Base-by-base conservation (phyloP, 2,113 vertebrate genomes). In the Gorsachius goisagi region DNA sequence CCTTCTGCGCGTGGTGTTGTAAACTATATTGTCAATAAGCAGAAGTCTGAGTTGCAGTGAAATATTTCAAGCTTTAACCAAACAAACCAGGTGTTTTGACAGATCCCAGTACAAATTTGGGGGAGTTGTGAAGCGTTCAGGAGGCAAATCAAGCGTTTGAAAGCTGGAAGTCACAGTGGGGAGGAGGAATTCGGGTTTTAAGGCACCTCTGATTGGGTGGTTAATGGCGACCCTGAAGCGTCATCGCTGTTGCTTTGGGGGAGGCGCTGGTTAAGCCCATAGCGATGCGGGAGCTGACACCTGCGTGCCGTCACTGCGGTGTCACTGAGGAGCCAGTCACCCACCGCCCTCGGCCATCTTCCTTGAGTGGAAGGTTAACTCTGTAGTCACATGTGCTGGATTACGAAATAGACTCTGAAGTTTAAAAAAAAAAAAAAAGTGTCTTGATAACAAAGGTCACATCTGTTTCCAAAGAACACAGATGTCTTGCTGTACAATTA, bases 281-380 rank as follows among this genome's bases (percentile, higher is more conserved):
- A 50, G n/a, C 1, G 6, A 9, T 12, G 18, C 8, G 37, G 28
- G 9, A 56, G 12, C 24, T 27, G 27, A 10, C 21, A 22, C 7
- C 15, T 52, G 26, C 5, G 1, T 2, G 10, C 22, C 64, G 44
- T 15, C 20, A 3, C 3, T 72, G 47, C 21, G 18, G 20, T 5
- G 21, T 39, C 13, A 28, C 47, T 21, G 26, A 21, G 24, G 23
- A 74, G 37, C 33, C 3, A 0, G 33, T 33, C 58, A 35, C 53
- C 5, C 11, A 0, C 9, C 0, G 2, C 23, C 15, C 8, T 35
- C 1, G 0, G 26, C 3, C 0, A 6, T 28, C 53, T 56, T 76
- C 28, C 24, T 7, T 12, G 24, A 22, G 14, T 23, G 47, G 52
- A 62, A 53, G 23, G 26, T 11, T 52, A 47, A 21, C 35, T 20